Percentiles rank a stretch among this genome's conserved stretches.
Evolutionary conservation across 2,888 invertebrate genomes (phyloP).

Genomic region (Cantharis flavilabris): DNA sequence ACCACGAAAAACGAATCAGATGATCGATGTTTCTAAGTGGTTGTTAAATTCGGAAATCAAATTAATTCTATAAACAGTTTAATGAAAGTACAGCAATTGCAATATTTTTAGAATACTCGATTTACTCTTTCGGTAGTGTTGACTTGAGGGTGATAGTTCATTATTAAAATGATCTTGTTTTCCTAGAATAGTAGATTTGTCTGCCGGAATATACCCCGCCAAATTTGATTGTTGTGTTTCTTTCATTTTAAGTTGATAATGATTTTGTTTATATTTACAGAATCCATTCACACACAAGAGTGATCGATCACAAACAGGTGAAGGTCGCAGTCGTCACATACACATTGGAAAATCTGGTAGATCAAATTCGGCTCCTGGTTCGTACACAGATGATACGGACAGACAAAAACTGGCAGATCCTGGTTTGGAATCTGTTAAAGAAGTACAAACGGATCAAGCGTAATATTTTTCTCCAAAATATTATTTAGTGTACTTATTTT

Average conservation of each 20-base stretch:
- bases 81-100: too few species aligned
- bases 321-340: constrained; percentile 45
- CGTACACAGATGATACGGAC: constrained; percentile 56
- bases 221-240: too few species aligned
- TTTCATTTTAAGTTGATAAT: neutral
- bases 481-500: neutral
- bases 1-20: too few species aligned
- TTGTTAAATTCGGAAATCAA: too few species aligned
- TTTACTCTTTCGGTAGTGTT: too few species aligned
- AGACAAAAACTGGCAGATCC: constrained; percentile 44
- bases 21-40: too few species aligned
- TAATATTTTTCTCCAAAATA: neutral
- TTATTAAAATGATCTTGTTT: too few species aligned
- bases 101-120: too few species aligned
- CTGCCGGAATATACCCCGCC: too few species aligned
- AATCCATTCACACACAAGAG: constrained; percentile 62
- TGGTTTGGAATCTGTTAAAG: constrained; percentile 48
- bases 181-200: too few species aligned
- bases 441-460: constrained; percentile 34
- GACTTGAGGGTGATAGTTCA: too few species aligned
- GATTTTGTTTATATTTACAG: constrained; percentile 46
- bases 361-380: constrained; percentile 78
- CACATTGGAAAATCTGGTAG: constrained; percentile 61
- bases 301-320: constrained; percentile 42
- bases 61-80: too few species aligned